A percentile compares a stretch with the other conserved stretches of the same genome.
These are phyloP conservation scores for Acropternis orthonyx DNA, from an alignment of 2,797 vertebrate species.

Conservation along the genomic window DNA sequence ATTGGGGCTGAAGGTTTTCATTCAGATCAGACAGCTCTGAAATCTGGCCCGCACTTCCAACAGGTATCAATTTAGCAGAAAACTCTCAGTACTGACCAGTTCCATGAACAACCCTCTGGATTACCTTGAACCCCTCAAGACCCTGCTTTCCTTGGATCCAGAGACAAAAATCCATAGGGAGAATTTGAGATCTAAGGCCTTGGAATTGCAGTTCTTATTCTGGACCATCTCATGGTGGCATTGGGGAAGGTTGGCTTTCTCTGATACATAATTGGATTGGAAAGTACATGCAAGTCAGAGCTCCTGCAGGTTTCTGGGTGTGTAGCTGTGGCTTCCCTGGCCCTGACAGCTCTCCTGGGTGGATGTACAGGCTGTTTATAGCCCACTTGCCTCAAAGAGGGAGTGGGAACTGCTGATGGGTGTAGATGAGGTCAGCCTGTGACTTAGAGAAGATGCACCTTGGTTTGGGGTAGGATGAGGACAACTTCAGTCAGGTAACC, in stretches of 20 bases:
- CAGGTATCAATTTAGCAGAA: neutral
- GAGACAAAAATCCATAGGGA: neutral
- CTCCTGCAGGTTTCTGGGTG: neutral
- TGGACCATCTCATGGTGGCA: rapidly evolving
- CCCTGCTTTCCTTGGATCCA: neutral
- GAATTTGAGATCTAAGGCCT: neutral
- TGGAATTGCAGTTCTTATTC: neutral
- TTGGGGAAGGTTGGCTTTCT: neutral
- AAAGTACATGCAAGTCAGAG: neutral
- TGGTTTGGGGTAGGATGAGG: neutral
- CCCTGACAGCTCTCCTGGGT: neutral
- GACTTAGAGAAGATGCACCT: neutral
- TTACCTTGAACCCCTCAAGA: neutral
- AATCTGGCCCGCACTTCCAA: neutral
- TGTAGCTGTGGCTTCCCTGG: neutral
- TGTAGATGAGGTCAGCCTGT: neutral
- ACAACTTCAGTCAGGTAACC: neutral
- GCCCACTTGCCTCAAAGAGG: neutral
- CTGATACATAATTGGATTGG: neutral
- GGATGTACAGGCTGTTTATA: neutral
- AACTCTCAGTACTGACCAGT: neutral
- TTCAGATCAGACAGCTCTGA: neutral
- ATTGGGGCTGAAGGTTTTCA: neutral
- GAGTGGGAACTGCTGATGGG: rapidly evolving
- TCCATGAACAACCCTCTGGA: neutral